phyloP scores from a whole-genome alignment of 2,888 invertebrate genomes.

The Thumatha senex region DNA sequence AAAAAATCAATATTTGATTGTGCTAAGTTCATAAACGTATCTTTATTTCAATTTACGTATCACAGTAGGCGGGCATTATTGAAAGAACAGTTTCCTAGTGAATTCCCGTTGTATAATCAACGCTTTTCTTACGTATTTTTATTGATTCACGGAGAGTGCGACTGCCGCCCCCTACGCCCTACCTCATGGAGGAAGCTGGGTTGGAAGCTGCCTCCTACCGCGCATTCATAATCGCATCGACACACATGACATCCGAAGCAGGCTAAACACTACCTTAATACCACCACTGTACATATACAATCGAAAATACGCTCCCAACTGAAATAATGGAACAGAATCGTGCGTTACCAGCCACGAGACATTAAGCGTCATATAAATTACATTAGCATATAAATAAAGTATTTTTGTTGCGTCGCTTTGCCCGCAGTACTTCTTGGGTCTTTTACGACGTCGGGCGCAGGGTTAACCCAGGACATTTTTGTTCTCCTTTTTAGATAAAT shows the following conservation, averaged over 20 bases:
- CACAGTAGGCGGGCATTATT: constrained; percentile 56
- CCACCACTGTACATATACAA: constrained; percentile 51
- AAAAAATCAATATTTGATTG: constrained; percentile 42
- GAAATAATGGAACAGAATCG: constrained; percentile 78
- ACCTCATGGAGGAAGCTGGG: constrained; percentile 67
- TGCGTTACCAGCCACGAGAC: constrained; percentile 82
- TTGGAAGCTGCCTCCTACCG: constrained; percentile 80
- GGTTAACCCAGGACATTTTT: constrained; percentile 76
- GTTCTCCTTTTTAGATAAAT: constrained; percentile 82
- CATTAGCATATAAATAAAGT: constrained; percentile 84
- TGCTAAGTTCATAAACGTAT: constrained; percentile 48
- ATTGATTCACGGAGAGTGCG: constrained; percentile 72
- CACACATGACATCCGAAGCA: constrained; percentile 62
- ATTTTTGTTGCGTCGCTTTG: constrained; percentile 77
- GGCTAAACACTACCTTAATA: constrained; percentile 61
- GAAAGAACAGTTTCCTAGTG: constrained; percentile 69
- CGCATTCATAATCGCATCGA: constrained; percentile 83
- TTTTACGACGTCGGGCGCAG: constrained; percentile 72
- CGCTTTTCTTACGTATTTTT: constrained; percentile 82
- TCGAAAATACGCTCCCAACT: constrained; percentile 35
- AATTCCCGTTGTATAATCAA: constrained; percentile 81
- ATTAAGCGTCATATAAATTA: constrained; percentile 84
- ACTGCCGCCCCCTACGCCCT: constrained; percentile 55
- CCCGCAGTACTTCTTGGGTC: constrained; percentile 66
- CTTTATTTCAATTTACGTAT: constrained; percentile 55